phyloP scores from a whole-genome alignment of 1,140 invertebrate genomes.

The Paraescarpia echinospica region DNA sequence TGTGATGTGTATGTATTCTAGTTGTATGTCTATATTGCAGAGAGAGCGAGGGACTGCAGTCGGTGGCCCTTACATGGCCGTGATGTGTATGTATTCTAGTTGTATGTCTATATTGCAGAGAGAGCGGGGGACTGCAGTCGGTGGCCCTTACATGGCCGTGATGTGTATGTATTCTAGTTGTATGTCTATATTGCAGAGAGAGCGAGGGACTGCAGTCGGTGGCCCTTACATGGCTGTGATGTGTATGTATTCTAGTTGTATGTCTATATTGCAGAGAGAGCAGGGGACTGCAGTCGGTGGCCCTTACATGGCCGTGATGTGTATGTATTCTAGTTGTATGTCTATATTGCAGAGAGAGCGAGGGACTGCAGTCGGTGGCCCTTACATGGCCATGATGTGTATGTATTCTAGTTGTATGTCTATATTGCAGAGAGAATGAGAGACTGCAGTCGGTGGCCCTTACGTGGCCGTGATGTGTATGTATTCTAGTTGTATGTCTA shows the following conservation, averaged over 20 bases:
- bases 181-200: conserved; percentile 29
- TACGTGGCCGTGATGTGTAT: conserved; percentile 70
- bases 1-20: neutral
- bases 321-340: neutral
- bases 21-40: neutral
- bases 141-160: conserved; percentile 76
- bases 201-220: conserved; percentile 62
- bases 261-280: conserved; percentile 33
- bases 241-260: neutral
- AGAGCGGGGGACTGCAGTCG: conserved; percentile 59
- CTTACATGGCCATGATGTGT: conserved; percentile 72
- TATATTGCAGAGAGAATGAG: conserved; percentile 39
- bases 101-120: conserved; percentile 22
- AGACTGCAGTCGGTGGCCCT: conserved; percentile 67
- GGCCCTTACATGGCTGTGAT: conserved; percentile 76
- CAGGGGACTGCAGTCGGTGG: conserved; percentile 65
- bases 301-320: conserved; percentile 73
- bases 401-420: neutral
- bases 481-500: neutral
- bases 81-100: conserved; percentile 43
- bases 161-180: neutral
- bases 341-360: conserved; percentile 36
- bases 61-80: conserved; percentile 77
- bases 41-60: conserved; percentile 53
- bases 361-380: conserved; percentile 66